These are phyloP conservation scores for Temnothorax curvispinosus DNA, from an alignment of 1,140 invertebrate genomes.

Conservation along the genomic window DNA sequence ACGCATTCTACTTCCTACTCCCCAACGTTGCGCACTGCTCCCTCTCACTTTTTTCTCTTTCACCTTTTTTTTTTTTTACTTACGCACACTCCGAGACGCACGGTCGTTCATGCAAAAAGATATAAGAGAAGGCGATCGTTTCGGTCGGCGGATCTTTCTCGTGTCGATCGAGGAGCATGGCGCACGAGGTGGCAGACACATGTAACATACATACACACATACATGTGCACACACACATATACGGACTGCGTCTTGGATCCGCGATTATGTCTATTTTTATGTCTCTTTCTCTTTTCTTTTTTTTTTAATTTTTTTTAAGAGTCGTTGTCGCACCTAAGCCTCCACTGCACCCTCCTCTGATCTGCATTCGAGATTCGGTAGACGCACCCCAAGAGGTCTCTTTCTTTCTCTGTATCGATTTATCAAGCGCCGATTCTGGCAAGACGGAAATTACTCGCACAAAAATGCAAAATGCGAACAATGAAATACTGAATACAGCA, in stretches of 20 bases:
- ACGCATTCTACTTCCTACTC: neutral
- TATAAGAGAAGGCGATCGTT: slow-evolving; percentile 49
- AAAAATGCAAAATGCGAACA: neutral
- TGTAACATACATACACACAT: neutral
- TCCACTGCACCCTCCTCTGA: slow-evolving; percentile 77
- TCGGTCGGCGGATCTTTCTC: slow-evolving; percentile 51
- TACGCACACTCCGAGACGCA: slow-evolving; percentile 42
- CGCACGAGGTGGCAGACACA: slow-evolving; percentile 60
- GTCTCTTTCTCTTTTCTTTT: slow-evolving; percentile 40
- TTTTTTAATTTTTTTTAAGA: slow-evolving; percentile 33
- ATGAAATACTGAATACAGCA: neutral
- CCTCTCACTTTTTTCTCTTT: slow-evolving; percentile 4
- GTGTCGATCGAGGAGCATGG: slow-evolving; percentile 69
- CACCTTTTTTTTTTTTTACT: neutral
- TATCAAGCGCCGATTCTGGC: slow-evolving; percentile 56
- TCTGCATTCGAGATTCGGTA: slow-evolving; percentile 76
- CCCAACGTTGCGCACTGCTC: neutral
- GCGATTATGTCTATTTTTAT: slow-evolving; percentile 56
- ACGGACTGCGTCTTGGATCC: slow-evolving; percentile 67
- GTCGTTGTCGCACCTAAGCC: slow-evolving; percentile 71
- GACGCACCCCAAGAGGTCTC: slow-evolving; percentile 75
- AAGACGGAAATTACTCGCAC: neutral
- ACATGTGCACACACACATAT: slow-evolving; percentile 36
- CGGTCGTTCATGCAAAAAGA: slow-evolving; percentile 42
- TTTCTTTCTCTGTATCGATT: slow-evolving; percentile 66